Percentiles rank a stretch among this genome's conserved stretches.
Conservation (phyloP, 2,888 invertebrate species). For the Invenusta paracnida region DNA sequence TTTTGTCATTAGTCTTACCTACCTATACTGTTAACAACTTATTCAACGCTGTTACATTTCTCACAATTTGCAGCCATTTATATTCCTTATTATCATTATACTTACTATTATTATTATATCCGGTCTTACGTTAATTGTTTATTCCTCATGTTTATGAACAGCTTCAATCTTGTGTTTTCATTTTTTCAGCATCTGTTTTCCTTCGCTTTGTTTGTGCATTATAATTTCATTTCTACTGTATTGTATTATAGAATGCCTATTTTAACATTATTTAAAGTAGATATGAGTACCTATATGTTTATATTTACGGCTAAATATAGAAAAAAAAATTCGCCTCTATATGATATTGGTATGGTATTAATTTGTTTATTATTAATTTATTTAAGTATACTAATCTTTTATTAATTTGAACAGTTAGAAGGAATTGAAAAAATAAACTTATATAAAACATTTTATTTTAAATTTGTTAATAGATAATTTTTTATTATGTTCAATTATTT, state of each 20-base stretch:
- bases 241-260: neutral
- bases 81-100: neutral
- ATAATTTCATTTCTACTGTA: too few relatives aligned
- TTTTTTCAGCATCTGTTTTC: neutral
- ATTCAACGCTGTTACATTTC: neutral
- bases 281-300: too few relatives aligned
- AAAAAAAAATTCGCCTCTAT: neutral
- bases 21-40: neutral
- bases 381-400: neutral
- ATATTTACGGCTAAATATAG: neutral
- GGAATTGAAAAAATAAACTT: too few relatives aligned
- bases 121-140: neutral
- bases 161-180: too few relatives aligned
- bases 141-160: too few relatives aligned
- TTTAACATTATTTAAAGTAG: too few relatives aligned
- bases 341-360: neutral
- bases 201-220: constrained; percentile 19
- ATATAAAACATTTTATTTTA: too few relatives aligned
- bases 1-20: neutral
- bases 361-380: neutral
- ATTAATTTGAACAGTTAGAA: neutral
- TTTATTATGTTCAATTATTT: too few relatives aligned
- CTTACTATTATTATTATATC: too few relatives aligned
- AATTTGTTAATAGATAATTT: too few relatives aligned
- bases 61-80: neutral